A percentile compares a stretch with the other conserved stretches of the same genome.
phyloP scores from a whole-genome alignment of 2,888 invertebrate genomes.

The Acanthosepion esculentum region DNA sequence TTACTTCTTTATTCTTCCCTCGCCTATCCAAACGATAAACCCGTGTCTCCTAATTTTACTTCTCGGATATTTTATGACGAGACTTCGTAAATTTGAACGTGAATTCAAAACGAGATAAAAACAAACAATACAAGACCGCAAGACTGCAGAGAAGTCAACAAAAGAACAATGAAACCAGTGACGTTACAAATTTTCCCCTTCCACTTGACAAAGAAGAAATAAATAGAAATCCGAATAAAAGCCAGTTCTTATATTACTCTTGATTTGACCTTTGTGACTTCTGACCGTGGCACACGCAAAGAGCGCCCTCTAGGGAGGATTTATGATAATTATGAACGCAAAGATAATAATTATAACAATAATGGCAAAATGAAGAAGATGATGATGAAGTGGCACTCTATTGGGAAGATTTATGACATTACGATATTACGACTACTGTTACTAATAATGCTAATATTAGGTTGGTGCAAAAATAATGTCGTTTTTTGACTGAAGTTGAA shows the following conservation, averaged over 20 bases:
- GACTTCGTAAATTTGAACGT: not conserved
- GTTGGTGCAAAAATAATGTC: no score
- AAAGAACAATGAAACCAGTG: not conserved
- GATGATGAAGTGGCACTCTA: constrained; percentile 13
- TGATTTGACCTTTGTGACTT: not conserved
- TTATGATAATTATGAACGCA: constrained; percentile 20
- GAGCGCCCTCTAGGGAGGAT: not conserved
- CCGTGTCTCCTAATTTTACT: not conserved
- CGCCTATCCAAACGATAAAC: not conserved
- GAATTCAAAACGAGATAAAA: constrained; percentile 17
- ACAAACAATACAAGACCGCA: not conserved
- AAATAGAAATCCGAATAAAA: not conserved
- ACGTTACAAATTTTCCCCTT: not conserved
- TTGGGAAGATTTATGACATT: not conserved
- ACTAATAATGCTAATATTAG: not conserved
- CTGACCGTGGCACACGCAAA: constrained; percentile 17
- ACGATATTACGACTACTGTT: not conserved
- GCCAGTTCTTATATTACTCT: not conserved
- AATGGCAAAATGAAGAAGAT: not conserved
- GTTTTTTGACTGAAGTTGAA: no score
- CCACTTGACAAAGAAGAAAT: not conserved
- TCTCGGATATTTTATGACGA: constrained; percentile 20
- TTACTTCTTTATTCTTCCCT: no score
- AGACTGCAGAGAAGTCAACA: not conserved
- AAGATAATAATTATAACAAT: constrained; percentile 23